Base-by-base conservation (phyloP, 2,113 vertebrate genomes). In the Xiphias gladius region DNA sequence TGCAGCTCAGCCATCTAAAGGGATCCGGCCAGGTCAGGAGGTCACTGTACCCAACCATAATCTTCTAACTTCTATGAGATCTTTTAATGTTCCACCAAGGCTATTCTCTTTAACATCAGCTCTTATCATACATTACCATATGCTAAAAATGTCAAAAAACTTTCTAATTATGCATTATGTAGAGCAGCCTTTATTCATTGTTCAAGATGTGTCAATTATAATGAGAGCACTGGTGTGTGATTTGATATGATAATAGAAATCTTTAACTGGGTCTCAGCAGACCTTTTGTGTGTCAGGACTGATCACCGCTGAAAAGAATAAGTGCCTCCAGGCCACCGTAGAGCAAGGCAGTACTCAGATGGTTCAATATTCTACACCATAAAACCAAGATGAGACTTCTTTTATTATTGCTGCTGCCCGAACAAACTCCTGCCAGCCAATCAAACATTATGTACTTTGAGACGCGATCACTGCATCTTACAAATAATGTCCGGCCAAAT, bases 211-310 rank as follows among this genome's bases (percentile, higher is more conserved):
- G 92, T 93, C 91, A 90, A 76, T 92, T 93, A 89, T 94, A 94
- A 94, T 91, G 86, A 94, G 87, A 91, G 89, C 85, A 88, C 81
- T 86, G 85, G 74, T 80, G 91, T 90, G 87, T 83, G 91, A 95
- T 93, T 93, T 91, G 89, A 89, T 91, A 93, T 93, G 91, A 94
- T 95, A 94, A 95, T 92, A 90, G 90, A 94, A 93, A 94, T 94
- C 92, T 92, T 92, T 88, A 92, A 85, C 91, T 89, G 78, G 79
- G 85, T 93, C 91, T 92, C 92, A 20, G 86, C 76, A 86, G 89
- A 91, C 84, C 67, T 75, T 79, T 70, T 76, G 72, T 86, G 88
- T 92, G 93, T 94, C 92, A 90, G 86, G 89, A 89, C 86, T 79
- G 90, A 94, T 92, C 93, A 83, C 74, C 39, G 84, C 66, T 85